Evolutionary conservation across 2,113 vertebrate genomes (phyloP).

Genomic region (Larimichthys polyactis): DNA sequence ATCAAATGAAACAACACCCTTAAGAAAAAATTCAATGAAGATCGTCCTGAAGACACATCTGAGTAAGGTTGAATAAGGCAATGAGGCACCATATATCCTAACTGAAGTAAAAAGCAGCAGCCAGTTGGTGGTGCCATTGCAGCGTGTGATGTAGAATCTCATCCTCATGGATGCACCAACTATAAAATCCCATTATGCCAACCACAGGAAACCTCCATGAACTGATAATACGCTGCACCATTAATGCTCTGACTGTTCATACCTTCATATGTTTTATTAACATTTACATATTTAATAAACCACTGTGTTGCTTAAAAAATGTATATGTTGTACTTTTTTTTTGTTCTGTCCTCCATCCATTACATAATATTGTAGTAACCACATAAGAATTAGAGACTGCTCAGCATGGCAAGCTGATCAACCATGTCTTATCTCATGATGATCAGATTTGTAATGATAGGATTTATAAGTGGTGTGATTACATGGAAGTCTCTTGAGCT

Average conservation of each 20-base stretch:
- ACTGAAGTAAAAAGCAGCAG: not conserved
- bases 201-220: not conserved
- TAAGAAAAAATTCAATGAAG: not conserved
- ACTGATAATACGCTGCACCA: not conserved
- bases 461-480: constrained; percentile 11
- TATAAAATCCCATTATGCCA: not conserved
- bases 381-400: not conserved
- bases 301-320: not conserved
- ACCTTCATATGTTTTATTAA: not conserved
- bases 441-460: not conserved
- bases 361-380: not conserved
- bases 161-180: not conserved
- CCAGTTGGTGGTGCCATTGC: constrained; percentile 5
- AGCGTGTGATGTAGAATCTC: not conserved
- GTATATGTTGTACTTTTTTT: not conserved
- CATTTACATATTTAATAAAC: not conserved
- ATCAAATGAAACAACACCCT: too few species aligned
- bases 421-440: not conserved
- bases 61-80: not conserved
- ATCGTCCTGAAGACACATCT: not conserved
- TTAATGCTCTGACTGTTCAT: not conserved
- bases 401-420: not conserved
- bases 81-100: not conserved
- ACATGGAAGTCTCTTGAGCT: constrained; percentile 3
- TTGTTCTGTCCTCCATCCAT: not conserved